Conservation (phyloP, 30 jellyfish, hydroid and myxozoan genomes). For the Pseudorhiza aurosa region DNA sequence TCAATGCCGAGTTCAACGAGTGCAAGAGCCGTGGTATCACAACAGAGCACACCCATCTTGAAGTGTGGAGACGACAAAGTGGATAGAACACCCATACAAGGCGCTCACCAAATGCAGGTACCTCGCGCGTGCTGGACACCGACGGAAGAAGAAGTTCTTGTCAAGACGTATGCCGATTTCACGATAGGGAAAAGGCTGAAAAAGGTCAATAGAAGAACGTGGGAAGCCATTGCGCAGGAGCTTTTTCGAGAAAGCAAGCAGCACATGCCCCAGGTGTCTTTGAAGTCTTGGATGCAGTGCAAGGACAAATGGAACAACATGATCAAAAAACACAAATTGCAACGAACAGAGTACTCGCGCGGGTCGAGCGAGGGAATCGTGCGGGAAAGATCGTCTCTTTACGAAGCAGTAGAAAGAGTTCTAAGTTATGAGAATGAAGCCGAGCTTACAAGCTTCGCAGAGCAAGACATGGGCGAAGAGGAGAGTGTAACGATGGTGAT, state of each 20-base stretch:
- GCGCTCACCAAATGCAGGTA: slow-evolving; percentile 12
- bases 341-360: background rate
- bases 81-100: background rate
- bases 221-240: slow-evolving; percentile 39
- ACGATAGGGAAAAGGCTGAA: slow-evolving; percentile 35
- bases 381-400: slow-evolving; percentile 14
- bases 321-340: slow-evolving; percentile 44
- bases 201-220: slow-evolving; percentile 34
- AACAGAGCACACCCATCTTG: background rate
- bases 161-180: slow-evolving; percentile 27
- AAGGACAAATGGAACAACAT: slow-evolving; percentile 62
- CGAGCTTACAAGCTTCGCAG: background rate
- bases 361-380: slow-evolving; percentile 2
- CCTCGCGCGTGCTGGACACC: slow-evolving; percentile 57
- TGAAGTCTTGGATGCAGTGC: slow-evolving; percentile 67
- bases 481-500: slow-evolving; percentile 14
- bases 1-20: background rate
- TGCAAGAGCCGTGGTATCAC: background rate
- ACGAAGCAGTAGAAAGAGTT: slow-evolving; percentile 38
- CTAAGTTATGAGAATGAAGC: background rate
- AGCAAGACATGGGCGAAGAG: slow-evolving; percentile 5
- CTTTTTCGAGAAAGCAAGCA: slow-evolving; percentile 27
- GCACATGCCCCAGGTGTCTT: slow-evolving; percentile 32
- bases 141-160: slow-evolving; percentile 39
- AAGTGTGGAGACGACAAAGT: background rate